These are phyloP conservation scores for Eilema sororculum DNA, from an alignment of 2,888 invertebrate species.

Conservation along the genomic window DNA sequence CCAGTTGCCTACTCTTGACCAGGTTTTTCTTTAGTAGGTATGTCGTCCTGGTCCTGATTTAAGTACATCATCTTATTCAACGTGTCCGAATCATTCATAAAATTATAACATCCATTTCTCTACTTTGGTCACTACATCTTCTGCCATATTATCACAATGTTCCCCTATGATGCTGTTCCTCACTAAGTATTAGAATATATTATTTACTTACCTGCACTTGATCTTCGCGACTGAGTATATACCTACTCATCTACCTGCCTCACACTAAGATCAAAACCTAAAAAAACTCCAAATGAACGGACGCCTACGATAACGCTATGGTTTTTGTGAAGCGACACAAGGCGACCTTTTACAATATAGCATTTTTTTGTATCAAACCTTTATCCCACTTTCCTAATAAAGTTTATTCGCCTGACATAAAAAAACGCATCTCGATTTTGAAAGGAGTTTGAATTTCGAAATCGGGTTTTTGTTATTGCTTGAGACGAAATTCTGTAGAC, in stretches of 20 bases:
- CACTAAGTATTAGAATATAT: slow-evolving; percentile 12
- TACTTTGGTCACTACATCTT: background rate
- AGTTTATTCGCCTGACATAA: slow-evolving; percentile 79
- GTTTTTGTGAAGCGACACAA: slow-evolving; percentile 82
- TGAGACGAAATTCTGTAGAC: slow-evolving; percentile 7
- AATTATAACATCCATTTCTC: background rate
- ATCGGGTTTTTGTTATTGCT: slow-evolving; percentile 31
- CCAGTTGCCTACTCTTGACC: too few relatives aligned
- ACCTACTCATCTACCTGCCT: slow-evolving; percentile 80
- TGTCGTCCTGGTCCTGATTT: too few relatives aligned
- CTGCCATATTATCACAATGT: background rate
- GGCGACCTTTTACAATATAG: slow-evolving; percentile 79
- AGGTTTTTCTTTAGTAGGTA: too few relatives aligned
- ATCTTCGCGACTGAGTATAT: slow-evolving; percentile 78
- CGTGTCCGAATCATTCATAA: background rate
- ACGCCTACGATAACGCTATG: slow-evolving; percentile 73
- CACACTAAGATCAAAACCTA: slow-evolving; percentile 75
- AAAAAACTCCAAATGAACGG: slow-evolving; percentile 81
- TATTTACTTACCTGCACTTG: slow-evolving; percentile 47
- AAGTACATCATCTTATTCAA: too few relatives aligned
- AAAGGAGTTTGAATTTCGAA: slow-evolving; percentile 39
- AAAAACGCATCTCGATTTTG: slow-evolving; percentile 46
- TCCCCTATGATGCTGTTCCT: background rate
- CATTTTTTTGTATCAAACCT: slow-evolving; percentile 80
- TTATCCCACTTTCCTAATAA: slow-evolving; percentile 83